Evolutionary conservation across 2,888 invertebrate genomes (phyloP).

Genomic region (Onthophagus sagittarius): DNA sequence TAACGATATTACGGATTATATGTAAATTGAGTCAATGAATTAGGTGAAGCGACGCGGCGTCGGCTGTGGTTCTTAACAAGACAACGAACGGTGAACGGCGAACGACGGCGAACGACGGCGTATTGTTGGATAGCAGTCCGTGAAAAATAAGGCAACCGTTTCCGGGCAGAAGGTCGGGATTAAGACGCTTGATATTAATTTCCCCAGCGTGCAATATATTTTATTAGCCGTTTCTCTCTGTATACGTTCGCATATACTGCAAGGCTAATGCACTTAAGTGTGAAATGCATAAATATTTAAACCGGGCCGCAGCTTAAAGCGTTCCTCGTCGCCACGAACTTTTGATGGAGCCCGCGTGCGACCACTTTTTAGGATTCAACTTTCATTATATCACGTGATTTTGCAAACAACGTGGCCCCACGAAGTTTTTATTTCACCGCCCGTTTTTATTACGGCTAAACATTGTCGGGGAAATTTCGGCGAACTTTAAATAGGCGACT

Average conservation of each 20-base stretch:
- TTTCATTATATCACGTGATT: not conserved
- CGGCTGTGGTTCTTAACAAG: slow-evolving; percentile 31
- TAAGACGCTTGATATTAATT: slow-evolving; percentile 53
- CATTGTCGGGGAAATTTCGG: not conserved
- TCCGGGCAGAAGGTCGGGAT: slow-evolving; percentile 48
- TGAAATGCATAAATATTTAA: slow-evolving; percentile 46
- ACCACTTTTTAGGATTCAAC: not conserved
- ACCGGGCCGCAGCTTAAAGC: slow-evolving; percentile 30
- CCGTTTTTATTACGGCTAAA: not conserved
- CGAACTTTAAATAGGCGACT: not conserved
- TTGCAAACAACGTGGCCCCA: not conserved
- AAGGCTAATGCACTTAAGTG: slow-evolving; percentile 46
- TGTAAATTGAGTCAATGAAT: slow-evolving; percentile 41
- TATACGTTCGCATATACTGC: slow-evolving; percentile 40
- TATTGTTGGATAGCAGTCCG: slow-evolving; percentile 46
- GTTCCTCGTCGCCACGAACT: slow-evolving; percentile 31
- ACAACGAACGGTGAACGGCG: slow-evolving; percentile 37
- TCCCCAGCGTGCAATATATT: slow-evolving; percentile 51
- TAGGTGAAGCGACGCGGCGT: slow-evolving; percentile 34
- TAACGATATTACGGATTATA: slow-evolving; percentile 33
- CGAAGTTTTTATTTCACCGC: not conserved
- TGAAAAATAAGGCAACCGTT: slow-evolving; percentile 49
- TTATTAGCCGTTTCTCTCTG: slow-evolving; percentile 50
- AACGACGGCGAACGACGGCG: slow-evolving; percentile 35
- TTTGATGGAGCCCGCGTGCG: slow-evolving; percentile 25